phyloP scores from a whole-genome alignment of 2,113 vertebrate species.

The Ceyx cyanopectus region DNA sequence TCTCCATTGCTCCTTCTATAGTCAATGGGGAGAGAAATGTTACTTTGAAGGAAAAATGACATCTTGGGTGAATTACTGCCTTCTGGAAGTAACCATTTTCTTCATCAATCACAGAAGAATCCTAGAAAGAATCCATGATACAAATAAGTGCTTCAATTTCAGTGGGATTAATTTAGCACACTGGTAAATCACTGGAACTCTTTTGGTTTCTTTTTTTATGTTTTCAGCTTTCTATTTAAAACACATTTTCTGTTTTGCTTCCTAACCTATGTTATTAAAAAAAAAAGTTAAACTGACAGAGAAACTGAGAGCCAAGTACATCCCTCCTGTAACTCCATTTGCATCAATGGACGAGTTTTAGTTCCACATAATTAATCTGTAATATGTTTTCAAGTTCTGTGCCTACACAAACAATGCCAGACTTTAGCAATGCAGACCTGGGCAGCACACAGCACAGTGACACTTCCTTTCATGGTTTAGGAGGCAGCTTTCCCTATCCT shows the following conservation, averaged over 20 bases:
- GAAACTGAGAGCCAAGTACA: not conserved
- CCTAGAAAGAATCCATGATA: not conserved
- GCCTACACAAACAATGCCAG: not conserved
- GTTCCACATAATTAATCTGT: not conserved
- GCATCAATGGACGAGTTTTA: not conserved
- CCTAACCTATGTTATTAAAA: not conserved
- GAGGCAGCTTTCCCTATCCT: not conserved
- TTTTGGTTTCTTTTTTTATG: not conserved
- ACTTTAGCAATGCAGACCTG: not conserved
- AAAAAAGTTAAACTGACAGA: not conserved
- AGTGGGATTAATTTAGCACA: not conserved
- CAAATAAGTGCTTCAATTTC: not conserved
- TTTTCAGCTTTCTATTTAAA: not conserved
- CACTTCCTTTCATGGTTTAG: slow-evolving; percentile 48
- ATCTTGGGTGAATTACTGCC: not conserved
- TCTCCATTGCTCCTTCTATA: not conserved
- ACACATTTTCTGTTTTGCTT: not conserved
- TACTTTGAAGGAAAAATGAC: not conserved
- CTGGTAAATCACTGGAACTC: not conserved
- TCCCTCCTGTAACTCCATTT: not conserved
- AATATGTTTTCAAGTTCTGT: not conserved
- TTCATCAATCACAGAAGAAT: not conserved
- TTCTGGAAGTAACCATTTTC: not conserved
- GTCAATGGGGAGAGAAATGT: not conserved
- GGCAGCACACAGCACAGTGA: not conserved